These are phyloP conservation scores for Uropsilus gracilis DNA, from an alignment of 2,113 vertebrate genomes.

Conservation along the genomic window DNA sequence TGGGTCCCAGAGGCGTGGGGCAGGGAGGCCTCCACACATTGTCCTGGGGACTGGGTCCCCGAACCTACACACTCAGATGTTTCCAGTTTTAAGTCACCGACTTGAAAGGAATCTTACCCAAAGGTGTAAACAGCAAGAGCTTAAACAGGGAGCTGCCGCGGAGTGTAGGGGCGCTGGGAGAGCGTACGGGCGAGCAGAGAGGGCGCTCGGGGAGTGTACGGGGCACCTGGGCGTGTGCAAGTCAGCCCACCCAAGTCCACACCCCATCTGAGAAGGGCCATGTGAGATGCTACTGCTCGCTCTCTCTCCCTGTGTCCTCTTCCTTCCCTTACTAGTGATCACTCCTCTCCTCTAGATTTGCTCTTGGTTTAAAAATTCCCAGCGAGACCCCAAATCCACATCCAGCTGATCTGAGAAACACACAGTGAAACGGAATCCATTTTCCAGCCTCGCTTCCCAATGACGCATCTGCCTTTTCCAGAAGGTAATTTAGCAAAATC, in stretches of 20 bases:
- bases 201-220: too few relatives aligned
- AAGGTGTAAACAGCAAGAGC: not conserved
- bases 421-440: not conserved
- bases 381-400: not conserved
- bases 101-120: not conserved
- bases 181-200: too few relatives aligned
- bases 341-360: not conserved
- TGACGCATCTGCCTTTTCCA: not conserved
- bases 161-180: not conserved
- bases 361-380: not conserved
- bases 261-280: not conserved
- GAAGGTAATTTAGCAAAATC: not conserved
- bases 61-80: not conserved
- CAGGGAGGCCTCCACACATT: not conserved
- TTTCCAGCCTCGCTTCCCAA: not conserved
- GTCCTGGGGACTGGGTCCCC: not conserved
- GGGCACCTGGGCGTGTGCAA: fast-evolving
- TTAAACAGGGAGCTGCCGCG: not conserved
- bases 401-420: not conserved
- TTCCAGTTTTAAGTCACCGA: not conserved
- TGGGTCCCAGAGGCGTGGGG: too few relatives aligned
- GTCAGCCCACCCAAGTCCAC: not conserved
- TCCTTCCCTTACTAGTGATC: not conserved
- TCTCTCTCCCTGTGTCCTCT: not conserved
- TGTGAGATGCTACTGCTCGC: not conserved